Percentiles rank a stretch among this genome's conserved stretches.
Conservation (phyloP, 2,113 vertebrate genomes). For the Clarias macrocephalus region DNA sequence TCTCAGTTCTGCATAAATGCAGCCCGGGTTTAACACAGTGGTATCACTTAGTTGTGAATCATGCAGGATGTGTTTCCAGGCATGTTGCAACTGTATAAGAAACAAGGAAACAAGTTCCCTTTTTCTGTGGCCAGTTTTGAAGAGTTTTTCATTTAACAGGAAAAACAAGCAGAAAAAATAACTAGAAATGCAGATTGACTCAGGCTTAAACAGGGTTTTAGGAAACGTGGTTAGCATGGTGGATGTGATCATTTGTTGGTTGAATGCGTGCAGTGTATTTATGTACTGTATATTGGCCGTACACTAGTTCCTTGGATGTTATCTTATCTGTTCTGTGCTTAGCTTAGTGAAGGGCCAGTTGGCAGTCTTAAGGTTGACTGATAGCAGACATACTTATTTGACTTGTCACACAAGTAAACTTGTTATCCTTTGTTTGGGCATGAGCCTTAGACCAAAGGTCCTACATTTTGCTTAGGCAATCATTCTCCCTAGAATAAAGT, state of each 20-base stretch:
- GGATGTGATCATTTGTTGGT: not conserved
- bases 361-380: slow-evolving; percentile 68
- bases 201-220: not conserved
- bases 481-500: slow-evolving; percentile 50
- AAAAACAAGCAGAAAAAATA: slow-evolving; percentile 6
- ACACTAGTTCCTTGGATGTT: slow-evolving; percentile 20
- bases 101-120: slow-evolving; percentile 31
- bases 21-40: not conserved
- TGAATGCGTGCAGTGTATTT: slow-evolving; percentile 6
- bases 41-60: slow-evolving; percentile 58
- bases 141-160: not conserved
- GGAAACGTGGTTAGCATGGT: too few relatives aligned
- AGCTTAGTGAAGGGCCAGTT: slow-evolving; percentile 56
- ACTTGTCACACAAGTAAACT: slow-evolving; percentile 52
- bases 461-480: slow-evolving; percentile 46
- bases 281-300: not conserved
- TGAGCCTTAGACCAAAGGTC: slow-evolving; percentile 57
- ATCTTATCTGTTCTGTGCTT: slow-evolving; percentile 65
- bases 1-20: slow-evolving; percentile 55
- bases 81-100: slow-evolving; percentile 58
- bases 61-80: slow-evolving; percentile 44
- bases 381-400: slow-evolving; percentile 59
- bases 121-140: slow-evolving; percentile 1
- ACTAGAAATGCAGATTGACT: not conserved
- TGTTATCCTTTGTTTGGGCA: not conserved